A percentile compares a stretch with the other conserved stretches of the same genome.
phyloP scores from a whole-genome alignment of 2,113 vertebrate species.

The Pseudois nayaur region DNA sequence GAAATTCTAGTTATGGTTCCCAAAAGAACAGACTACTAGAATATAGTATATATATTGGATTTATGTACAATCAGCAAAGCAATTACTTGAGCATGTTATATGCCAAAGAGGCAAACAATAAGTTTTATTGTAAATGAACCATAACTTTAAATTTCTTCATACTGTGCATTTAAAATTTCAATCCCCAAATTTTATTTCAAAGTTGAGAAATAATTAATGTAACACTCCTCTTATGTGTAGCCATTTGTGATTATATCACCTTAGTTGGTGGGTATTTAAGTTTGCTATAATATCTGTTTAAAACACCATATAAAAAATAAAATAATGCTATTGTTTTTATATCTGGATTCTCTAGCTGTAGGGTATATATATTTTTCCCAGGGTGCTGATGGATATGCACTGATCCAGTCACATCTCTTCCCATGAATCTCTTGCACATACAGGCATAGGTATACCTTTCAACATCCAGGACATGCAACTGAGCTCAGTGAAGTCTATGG shows the following conservation, averaged over 20 bases:
- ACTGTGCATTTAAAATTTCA: conserved; percentile 44
- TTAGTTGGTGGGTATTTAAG: neutral
- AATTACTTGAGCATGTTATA: neutral
- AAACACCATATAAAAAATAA: neutral
- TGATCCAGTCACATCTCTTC: neutral
- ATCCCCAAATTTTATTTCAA: conserved; percentile 3
- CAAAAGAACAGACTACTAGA: neutral
- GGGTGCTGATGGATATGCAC: neutral
- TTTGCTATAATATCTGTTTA: neutral
- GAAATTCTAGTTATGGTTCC: conserved; percentile 1
- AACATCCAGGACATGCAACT: neutral
- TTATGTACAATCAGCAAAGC: neutral
- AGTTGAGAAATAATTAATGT: conserved; percentile 5
- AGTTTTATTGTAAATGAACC: neutral
- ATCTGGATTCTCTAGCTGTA: neutral
- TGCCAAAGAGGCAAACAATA: neutral
- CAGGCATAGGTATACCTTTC: neutral
- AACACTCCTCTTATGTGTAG: neutral
- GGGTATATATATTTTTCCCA: neutral
- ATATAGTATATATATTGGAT: neutral
- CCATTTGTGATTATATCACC: neutral
- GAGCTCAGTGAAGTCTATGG: neutral
- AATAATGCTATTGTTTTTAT: neutral
- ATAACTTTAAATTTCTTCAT: conserved; percentile 25
- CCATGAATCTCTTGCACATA: neutral